A percentile compares a stretch with the other conserved stretches of the same genome.
These are phyloP conservation scores for Apostichopus parvimensis DNA, from an alignment of 35 echinoderm and acorn worm species.

Conservation along the genomic window DNA sequence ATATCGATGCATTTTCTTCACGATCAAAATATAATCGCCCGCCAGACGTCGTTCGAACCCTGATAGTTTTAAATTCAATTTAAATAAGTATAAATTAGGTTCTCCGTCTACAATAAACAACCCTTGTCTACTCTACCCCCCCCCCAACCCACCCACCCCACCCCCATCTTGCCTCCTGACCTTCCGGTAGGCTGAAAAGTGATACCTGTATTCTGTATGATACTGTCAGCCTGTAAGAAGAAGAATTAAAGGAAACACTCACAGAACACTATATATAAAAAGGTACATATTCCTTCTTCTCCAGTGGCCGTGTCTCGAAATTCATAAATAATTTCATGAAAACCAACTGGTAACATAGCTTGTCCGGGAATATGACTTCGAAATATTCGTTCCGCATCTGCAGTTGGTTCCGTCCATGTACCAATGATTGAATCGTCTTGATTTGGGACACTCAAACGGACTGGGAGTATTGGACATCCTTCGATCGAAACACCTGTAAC, in stretches of 20 bases:
- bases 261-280: background rate
- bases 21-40: too few relatives aligned
- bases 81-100: too few relatives aligned
- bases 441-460: background rate
- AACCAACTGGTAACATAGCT: constrained; percentile 7
- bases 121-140: too few relatives aligned
- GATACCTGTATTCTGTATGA: too few relatives aligned
- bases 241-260: background rate
- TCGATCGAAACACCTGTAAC: background rate
- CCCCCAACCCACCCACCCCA: too few relatives aligned
- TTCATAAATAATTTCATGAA: background rate
- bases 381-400: background rate
- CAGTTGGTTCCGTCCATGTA: background rate
- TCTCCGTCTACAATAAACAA: too few relatives aligned
- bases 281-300: background rate
- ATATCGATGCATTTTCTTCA: too few relatives aligned
- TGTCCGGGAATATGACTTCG: constrained; percentile 16
- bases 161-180: too few relatives aligned
- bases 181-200: too few relatives aligned
- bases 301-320: background rate
- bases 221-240: too few relatives aligned
- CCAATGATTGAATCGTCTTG: background rate
- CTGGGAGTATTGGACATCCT: background rate
- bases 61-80: too few relatives aligned
- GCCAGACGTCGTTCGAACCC: too few relatives aligned